These are phyloP conservation scores for Sarcophaga carnaria DNA, from an alignment of 2,888 invertebrate genomes.

Conservation along the genomic window DNA sequence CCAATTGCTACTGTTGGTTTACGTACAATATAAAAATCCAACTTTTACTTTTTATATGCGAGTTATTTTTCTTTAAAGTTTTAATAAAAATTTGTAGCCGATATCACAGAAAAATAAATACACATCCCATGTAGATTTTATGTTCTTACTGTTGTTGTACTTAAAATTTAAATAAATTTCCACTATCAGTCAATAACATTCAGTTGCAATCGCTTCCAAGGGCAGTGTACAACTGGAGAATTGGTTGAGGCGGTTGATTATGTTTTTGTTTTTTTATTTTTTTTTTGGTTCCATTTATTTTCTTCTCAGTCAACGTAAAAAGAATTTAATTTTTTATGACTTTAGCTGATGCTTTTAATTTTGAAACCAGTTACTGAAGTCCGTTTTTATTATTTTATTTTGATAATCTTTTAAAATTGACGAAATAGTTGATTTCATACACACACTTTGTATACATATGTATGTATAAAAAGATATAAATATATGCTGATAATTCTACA, in stretches of 20 bases:
- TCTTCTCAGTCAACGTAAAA: constrained; percentile 10
- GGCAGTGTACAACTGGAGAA: constrained; percentile 31
- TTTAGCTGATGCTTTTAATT: neutral
- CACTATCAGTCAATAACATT: constrained; percentile 33
- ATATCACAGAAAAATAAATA: neutral
- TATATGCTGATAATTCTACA: no score
- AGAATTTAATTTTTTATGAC: constrained; percentile 8
- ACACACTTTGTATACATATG: no score
- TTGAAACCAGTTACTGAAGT: constrained; percentile 33
- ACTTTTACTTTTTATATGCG: constrained; percentile 17
- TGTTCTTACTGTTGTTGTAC: constrained; percentile 17
- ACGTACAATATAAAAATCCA: neutral
- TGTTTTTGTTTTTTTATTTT: neutral
- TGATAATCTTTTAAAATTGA: no score
- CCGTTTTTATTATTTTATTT: neutral
- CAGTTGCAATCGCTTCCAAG: constrained; percentile 45
- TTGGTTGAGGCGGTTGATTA: neutral
- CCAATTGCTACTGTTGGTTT: neutral
- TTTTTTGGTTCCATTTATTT: neutral
- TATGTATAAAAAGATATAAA: no score
- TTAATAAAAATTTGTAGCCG: neutral
- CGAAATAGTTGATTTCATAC: no score
- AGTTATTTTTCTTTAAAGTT: neutral
- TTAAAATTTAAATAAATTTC: constrained; percentile 23
- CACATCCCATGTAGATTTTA: neutral